Base-by-base conservation (phyloP, 2,113 vertebrate species). In the Toxostoma redivivum region DNA sequence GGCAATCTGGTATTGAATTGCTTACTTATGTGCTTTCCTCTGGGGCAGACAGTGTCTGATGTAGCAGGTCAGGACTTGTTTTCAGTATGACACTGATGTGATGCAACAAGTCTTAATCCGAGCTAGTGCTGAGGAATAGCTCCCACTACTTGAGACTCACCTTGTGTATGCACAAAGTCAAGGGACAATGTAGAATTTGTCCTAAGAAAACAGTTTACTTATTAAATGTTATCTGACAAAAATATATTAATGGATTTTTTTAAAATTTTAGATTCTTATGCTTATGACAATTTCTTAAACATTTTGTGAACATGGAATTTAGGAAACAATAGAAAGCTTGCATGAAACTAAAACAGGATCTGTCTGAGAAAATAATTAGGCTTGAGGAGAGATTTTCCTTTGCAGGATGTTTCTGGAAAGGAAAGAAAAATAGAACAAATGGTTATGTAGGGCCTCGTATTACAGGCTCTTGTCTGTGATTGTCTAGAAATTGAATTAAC, bases 301-400 rank as follows among this genome's bases (percentile, higher is more conserved):
- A 10, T 83, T 92, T 77, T 66, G 44, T 47, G 35, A 74, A 31
- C 6, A 1, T 47, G 40, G 25, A 66, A 56, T 51, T 48, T 67
- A n/a, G 20, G 47, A 91, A 51, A 86, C 33, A 40, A 31, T 60
- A 64, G 74, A 86, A 95, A 88, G 35, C 27, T 69, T 66, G 8
- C 22, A 16, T 35, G 31, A 66, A 90, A 73, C 50, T 70, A 82
- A 86, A 91, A 38, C 0, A 0, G 38, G 28, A 45, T 72, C 71
- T 91, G 61, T 92, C 94, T 96, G 88, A 94, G 88, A 95, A 96
- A 95, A 94, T 67, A 93, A 93, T 93, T 88, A 96, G 65, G 38
- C 56, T 79, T 74, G 56, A 93, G 56, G 48, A 83, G 76, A 92
- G 51, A 24, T 86, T 97, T 96, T 93, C 20, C 47, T 80, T 93